Percentiles rank a stretch among this genome's conserved stretches.
Evolutionary conservation across 2,113 vertebrate species (phyloP).

Genomic region (Cebidichthys violaceus): DNA sequence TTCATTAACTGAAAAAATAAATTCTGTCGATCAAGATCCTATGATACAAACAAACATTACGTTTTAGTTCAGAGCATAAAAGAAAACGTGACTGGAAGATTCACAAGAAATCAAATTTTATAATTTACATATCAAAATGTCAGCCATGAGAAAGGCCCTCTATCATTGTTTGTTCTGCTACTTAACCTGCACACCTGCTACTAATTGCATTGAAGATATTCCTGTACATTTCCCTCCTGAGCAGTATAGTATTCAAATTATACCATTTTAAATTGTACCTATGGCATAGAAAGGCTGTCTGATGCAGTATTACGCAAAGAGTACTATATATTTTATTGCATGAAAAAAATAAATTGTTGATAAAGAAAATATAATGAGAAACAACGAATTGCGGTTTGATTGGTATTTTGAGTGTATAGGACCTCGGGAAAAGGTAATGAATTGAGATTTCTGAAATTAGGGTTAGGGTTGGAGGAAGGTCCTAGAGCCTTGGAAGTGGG

Average conservation of each 20-base stretch:
- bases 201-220: not conserved
- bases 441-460: too few relatives aligned
- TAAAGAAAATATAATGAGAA: too few relatives aligned
- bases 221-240: not conserved
- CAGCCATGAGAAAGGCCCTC: not conserved
- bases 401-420: too few relatives aligned
- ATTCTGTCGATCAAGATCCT: not conserved
- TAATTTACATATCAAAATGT: not conserved
- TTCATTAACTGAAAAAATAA: not conserved
- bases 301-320: too few relatives aligned
- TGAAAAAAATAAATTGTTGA: too few relatives aligned
- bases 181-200: not conserved
- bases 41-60: not conserved
- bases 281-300: not conserved
- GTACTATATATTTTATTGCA: too few relatives aligned
- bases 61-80: not conserved
- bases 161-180: not conserved
- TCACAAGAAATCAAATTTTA: not conserved
- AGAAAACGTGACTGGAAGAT: too few relatives aligned
- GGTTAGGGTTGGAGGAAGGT: too few relatives aligned
- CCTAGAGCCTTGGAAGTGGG: too few relatives aligned
- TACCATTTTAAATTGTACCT: not conserved
- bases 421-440: too few relatives aligned
- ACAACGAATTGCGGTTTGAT: too few relatives aligned
- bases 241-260: not conserved